phyloP scores from a whole-genome alignment of 2,888 invertebrate genomes.

The Aethes cnicana region DNA sequence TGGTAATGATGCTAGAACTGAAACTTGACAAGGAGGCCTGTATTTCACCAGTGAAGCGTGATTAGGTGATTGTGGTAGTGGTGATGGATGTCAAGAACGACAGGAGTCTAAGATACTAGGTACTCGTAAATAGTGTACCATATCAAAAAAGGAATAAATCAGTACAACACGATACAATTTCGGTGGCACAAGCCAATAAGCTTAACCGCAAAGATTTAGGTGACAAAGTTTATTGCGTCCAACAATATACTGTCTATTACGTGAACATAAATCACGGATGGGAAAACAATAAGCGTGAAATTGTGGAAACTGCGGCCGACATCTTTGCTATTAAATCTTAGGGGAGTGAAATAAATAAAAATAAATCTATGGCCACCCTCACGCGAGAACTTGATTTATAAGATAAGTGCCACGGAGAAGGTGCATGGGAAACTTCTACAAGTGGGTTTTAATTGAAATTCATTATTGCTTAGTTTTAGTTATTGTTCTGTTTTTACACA shows the following conservation, averaged over 20 bases:
- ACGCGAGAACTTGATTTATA: conserved; percentile 76
- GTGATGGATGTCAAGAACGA: no score
- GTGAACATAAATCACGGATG: conserved; percentile 79
- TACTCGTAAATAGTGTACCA: neutral
- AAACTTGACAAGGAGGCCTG: no score
- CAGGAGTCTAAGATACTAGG: no score
- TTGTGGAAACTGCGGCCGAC: conserved; percentile 80
- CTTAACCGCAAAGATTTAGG: conserved; percentile 79
- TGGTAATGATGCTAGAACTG: no score
- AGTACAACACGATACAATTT: conserved; percentile 23
- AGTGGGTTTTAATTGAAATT: conserved; percentile 54
- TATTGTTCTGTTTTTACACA: conserved; percentile 16
- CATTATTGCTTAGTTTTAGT: conserved; percentile 44
- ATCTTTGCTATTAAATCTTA: conserved; percentile 79
- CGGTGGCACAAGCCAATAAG: conserved; percentile 56
- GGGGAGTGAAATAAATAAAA: conserved; percentile 82
- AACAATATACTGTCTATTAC: conserved; percentile 79
- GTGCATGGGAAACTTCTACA: conserved; percentile 39
- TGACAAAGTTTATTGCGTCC: conserved; percentile 80
- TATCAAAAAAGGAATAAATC: neutral
- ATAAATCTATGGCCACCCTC: conserved; percentile 73
- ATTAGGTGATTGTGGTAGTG: no score
- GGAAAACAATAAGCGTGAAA: conserved; percentile 83
- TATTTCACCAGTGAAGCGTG: no score
- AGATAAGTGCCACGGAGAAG: conserved; percentile 45